Base-by-base conservation (phyloP, 1,140 invertebrate genomes). In the Luehdorfia chinensis region DNA sequence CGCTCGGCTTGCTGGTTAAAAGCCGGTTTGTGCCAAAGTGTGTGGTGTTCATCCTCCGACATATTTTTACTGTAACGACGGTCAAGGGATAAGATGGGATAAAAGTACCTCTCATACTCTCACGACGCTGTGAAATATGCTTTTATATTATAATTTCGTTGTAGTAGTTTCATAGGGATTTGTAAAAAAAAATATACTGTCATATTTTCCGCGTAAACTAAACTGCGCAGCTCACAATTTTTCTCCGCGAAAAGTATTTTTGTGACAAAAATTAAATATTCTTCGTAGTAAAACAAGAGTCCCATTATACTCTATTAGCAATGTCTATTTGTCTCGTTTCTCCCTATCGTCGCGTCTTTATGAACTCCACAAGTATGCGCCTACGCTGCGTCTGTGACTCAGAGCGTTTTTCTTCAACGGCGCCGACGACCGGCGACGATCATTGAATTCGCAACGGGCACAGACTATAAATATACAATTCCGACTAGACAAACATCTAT, bases 341-440 rank as follows among this genome's bases (percentile, higher is more conserved):
- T 37, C 12, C 34, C 9, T 4, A 23, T 21, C 34, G 34, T 11
- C 34, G 34, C 34, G 34, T 21, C 34, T 16, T 6, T 16, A n/a
- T n/a, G n/a, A 16, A 37, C 34, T 21, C 19, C 2, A 12, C 34
- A 21, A 23, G 34, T 19, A 37, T 12, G 19, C 21, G 19, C 11
- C 43, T 32, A 27, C 31, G 32, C 51, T 54, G 6, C 32, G 47
- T 44, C 48, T 41, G 59, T 64, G 61, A 64, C 2, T 64, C 61
- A 64, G 47, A 21, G 3, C 45, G 27, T 57, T 57, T 63, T 68
- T 66, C 49, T 56, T 52, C 16, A 49, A 52, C 51, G 39, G 41
- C 18, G 46, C 39, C 45, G 44, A 32, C 43, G 16, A 45, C 53
- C 58, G 50, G 30, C 49, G 55, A 33, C 43, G 52, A 41, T 50